These are phyloP conservation scores for Lasioglossum leucozonium DNA, from an alignment of 2,888 invertebrate genomes.

Conservation along the genomic window DNA sequence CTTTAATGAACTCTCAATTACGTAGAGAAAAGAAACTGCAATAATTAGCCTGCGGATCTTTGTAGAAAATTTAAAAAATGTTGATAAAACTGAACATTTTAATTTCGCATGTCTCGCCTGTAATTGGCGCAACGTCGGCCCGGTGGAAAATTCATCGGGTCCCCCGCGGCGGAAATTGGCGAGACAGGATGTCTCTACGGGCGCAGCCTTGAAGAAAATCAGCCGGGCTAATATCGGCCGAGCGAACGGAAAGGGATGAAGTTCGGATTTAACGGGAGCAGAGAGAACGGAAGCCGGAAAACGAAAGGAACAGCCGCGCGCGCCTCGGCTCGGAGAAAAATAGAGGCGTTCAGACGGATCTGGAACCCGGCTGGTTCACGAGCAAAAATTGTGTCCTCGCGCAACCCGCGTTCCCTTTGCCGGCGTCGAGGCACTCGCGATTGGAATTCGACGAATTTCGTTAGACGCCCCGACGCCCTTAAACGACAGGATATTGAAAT, in stretches of 20 bases:
- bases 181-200: slow-evolving; percentile 46
- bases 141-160: slow-evolving; percentile 76
- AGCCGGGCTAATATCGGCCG: slow-evolving; percentile 49
- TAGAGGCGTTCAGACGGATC: slow-evolving; percentile 30
- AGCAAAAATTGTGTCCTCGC: slow-evolving; percentile 36
- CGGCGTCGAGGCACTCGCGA: slow-evolving; percentile 18
- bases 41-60: neutral
- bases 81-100: no score
- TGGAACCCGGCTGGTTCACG: slow-evolving; percentile 40
- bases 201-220: slow-evolving; percentile 38
- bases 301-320: slow-evolving; percentile 14
- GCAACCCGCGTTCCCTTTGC: slow-evolving; percentile 42
- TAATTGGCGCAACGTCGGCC: slow-evolving; percentile 45
- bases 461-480: slow-evolving; percentile 29
- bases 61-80: no score
- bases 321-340: slow-evolving; percentile 19
- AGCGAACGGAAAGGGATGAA: slow-evolving; percentile 53
- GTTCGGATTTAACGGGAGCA: slow-evolving; percentile 68
- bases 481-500: slow-evolving; percentile 46
- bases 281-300: neutral
- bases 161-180: slow-evolving; percentile 63
- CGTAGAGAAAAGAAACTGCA: neutral
- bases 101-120: neutral
- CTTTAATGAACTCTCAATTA: neutral
- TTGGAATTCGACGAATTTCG: slow-evolving; percentile 53